A percentile compares a stretch with the other conserved stretches of the same genome.
Evolutionary conservation across 2,888 invertebrate genomes (phyloP).

Genomic region (Drosophila anomalipes): DNA sequence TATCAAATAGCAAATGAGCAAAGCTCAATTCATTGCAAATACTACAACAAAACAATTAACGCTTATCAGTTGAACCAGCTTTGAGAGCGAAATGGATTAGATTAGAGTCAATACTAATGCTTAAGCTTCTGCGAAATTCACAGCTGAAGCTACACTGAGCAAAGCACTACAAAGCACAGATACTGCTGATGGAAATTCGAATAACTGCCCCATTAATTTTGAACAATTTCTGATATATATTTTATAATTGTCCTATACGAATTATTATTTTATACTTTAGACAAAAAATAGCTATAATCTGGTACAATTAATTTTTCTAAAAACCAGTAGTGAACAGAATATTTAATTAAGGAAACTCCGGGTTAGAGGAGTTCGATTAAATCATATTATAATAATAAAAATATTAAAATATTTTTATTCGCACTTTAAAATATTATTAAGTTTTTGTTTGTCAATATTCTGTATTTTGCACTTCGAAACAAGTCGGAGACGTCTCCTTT

Average conservation of each 20-base stretch:
- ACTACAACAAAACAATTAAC: constrained; percentile 7
- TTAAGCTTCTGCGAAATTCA: background rate
- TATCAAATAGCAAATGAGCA: constrained; percentile 4
- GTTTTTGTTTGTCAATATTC: background rate
- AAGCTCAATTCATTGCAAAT: constrained; percentile 7
- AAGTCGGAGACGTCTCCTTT: background rate
- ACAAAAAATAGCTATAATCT: background rate
- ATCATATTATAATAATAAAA: background rate
- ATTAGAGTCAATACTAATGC: background rate
- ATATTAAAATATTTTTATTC: background rate
- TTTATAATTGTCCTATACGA: background rate
- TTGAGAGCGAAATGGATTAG: constrained; percentile 10
- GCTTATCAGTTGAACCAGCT: constrained; percentile 31
- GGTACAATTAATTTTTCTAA: background rate
- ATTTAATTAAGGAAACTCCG: no score
- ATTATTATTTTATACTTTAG: background rate
- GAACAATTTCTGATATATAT: background rate
- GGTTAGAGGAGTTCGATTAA: background rate
- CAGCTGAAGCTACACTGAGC: background rate
- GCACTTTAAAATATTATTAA: background rate
- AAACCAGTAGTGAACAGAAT: background rate
- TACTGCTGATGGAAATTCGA: background rate
- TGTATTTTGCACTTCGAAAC: background rate
- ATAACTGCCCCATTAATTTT: background rate
- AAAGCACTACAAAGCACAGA: background rate